A percentile compares a stretch with the other conserved stretches of the same genome.
phyloP scores from a whole-genome alignment of 1,140 invertebrate species.

The Macrobrachium rosenbergii region DNA sequence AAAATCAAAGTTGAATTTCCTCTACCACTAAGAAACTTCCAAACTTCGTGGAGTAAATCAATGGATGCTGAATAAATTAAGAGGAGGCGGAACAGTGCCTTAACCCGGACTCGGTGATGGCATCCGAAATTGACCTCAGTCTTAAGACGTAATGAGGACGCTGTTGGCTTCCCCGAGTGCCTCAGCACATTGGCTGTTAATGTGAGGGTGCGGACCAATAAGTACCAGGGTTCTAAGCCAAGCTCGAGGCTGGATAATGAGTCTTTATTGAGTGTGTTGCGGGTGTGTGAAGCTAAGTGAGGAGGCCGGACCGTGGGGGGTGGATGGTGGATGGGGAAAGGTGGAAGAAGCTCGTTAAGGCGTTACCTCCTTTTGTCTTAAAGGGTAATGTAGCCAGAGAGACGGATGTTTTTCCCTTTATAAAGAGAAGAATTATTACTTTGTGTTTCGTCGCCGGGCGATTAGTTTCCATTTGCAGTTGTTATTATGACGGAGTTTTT shows the following conservation, averaged over 20 bases:
- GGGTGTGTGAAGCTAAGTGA: constrained; percentile 27
- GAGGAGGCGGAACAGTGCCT: neutral
- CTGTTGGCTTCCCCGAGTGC: too few species aligned
- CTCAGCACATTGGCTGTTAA: neutral
- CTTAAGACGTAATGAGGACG: too few species aligned
- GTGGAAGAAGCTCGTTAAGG: neutral
- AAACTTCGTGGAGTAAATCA: constrained; percentile 32
- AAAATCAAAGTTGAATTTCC: constrained; percentile 40
- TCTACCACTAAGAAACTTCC: constrained; percentile 24
- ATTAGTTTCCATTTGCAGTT: too few species aligned
- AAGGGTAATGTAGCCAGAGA: too few species aligned
- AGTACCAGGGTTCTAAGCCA: neutral
- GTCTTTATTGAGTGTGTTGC: constrained; percentile 28
- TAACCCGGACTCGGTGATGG: neutral
- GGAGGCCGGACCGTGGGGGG: neutral
- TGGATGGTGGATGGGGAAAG: neutral
- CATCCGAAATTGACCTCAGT: neutral
- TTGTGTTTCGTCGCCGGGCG: too few species aligned
- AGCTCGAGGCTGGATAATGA: constrained; percentile 15
- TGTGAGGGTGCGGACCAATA: neutral
- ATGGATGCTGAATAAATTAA: constrained; percentile 41
- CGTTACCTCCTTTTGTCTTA: too few species aligned
- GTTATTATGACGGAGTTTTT: too few species aligned
- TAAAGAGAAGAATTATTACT: too few species aligned
- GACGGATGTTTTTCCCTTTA: too few species aligned